A percentile compares a stretch with the other conserved stretches of the same genome.
Evolutionary conservation across 1,140 invertebrate genomes (phyloP).

Genomic region (Drosophila simulans): DNA sequence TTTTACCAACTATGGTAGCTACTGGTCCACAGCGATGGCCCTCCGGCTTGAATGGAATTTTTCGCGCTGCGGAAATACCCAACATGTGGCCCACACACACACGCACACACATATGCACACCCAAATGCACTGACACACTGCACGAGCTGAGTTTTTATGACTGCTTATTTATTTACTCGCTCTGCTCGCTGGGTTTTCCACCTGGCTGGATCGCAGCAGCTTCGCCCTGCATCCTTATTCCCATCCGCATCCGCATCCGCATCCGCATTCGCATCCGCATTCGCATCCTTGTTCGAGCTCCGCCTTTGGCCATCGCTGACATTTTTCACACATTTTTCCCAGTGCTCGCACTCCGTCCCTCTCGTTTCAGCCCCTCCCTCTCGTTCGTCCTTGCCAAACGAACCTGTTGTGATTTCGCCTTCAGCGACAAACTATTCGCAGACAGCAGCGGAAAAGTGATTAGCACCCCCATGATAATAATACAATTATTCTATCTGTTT

Average conservation of each 20-base stretch:
- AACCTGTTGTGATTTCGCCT: conserved; percentile 69
- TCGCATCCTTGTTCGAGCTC: conserved; percentile 23
- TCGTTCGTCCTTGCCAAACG: conserved; percentile 32
- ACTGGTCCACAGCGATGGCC: conserved; percentile 18
- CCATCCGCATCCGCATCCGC: conserved; percentile 4
- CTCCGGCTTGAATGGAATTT: conserved; percentile 60
- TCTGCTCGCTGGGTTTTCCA: conserved; percentile 74
- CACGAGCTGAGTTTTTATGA: conserved; percentile 62
- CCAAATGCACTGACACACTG: conserved; percentile 40
- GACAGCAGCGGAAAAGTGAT: background rate
- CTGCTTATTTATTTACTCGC: conserved; percentile 80
- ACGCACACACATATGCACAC: background rate
- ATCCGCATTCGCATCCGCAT: background rate
- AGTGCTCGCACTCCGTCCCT: conserved; percentile 14
- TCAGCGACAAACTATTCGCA: conserved; percentile 14
- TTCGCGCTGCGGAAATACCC: conserved; percentile 49
- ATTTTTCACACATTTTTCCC: conserved; percentile 75
- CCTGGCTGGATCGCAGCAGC: conserved; percentile 52
- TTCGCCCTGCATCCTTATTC: conserved; percentile 13
- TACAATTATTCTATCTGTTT: no score
- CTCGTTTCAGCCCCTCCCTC: background rate
- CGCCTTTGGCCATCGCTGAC: conserved; percentile 63
- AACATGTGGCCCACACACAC: conserved; percentile 53
- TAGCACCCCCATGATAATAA: background rate
- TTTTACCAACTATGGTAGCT: background rate